Evolutionary conservation across 1,140 invertebrate genomes (phyloP).

Genomic region (Sinella curviseta): DNA sequence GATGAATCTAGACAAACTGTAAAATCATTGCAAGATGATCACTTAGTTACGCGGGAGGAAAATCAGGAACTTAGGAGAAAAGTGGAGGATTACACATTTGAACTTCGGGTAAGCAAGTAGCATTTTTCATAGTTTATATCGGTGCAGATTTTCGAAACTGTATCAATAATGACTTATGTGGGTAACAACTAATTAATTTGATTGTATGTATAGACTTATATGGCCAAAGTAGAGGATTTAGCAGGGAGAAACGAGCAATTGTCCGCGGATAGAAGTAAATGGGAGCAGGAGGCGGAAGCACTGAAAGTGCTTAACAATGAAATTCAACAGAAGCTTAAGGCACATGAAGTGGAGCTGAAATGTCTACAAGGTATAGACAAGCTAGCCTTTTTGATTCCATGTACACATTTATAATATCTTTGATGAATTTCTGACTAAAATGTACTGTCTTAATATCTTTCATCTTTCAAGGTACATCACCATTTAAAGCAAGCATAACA

Average conservation of each 20-base stretch:
- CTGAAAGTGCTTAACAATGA: background rate
- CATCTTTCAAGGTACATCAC: background rate
- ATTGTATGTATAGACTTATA: background rate
- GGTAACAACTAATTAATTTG: background rate
- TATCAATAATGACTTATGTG: background rate
- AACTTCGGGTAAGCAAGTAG: background rate
- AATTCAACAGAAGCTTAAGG: background rate
- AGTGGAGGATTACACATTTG: conserved; percentile 26
- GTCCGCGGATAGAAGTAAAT: background rate
- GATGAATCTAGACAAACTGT: conserved; percentile 44
- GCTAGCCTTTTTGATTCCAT: too few relatives aligned
- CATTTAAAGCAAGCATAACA: background rate
- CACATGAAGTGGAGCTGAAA: background rate
- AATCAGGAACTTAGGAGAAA: conserved; percentile 34
- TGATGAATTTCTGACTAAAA: background rate
- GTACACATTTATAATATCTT: background rate
- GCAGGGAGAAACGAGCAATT: background rate
- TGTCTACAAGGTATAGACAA: background rate
- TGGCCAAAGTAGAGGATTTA: background rate
- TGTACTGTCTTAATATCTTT: conserved; percentile 27
- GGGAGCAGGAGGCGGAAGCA: background rate
- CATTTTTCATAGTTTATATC: too few relatives aligned
- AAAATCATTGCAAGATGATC: conserved; percentile 36
- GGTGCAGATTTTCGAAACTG: background rate
- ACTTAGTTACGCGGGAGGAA: conserved; percentile 17